Conservation (phyloP, 2,797 vertebrate genomes). For the Neosilurus hyrtlii region DNA sequence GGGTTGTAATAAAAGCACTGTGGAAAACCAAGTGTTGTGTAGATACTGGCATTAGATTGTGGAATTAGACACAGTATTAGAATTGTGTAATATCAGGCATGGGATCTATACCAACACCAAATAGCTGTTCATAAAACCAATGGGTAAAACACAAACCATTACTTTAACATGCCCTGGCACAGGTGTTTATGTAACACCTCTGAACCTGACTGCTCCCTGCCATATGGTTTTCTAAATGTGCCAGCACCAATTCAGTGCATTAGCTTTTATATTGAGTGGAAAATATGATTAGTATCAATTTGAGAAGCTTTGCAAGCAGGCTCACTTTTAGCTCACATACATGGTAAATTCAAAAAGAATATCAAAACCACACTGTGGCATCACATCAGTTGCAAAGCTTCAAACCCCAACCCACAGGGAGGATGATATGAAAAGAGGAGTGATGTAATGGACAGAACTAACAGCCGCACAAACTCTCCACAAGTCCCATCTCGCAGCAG, state of each 20-base stretch:
- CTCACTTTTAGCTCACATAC: slow-evolving; percentile 41
- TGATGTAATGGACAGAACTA: slow-evolving; percentile 48
- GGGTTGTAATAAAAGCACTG: slow-evolving; percentile 2
- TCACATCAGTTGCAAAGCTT: slow-evolving; percentile 43
- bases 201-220: neutral
- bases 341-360: slow-evolving; percentile 46
- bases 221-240: slow-evolving; percentile 34
- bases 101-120: neutral
- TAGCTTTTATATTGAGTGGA: slow-evolving; percentile 48
- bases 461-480: slow-evolving; percentile 37
- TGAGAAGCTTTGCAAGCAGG: slow-evolving; percentile 33
- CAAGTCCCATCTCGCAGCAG: slow-evolving; percentile 35
- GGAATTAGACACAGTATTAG: too few species aligned
- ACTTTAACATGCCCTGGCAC: slow-evolving; percentile 9
- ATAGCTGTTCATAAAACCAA: neutral
- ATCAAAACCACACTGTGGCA: slow-evolving; percentile 36
- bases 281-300: slow-evolving; percentile 47
- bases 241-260: slow-evolving; percentile 28
- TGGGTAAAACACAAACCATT: slow-evolving; percentile 21
- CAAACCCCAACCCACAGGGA: slow-evolving; percentile 36
- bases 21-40: slow-evolving; percentile 17
- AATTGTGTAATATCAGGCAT: slow-evolving; percentile 27
- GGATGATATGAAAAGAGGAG: slow-evolving; percentile 39
- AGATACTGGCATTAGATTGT: too few species aligned
- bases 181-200: slow-evolving; percentile 39